A percentile compares a stretch with the other conserved stretches of the same genome.
phyloP scores from a whole-genome alignment of 2,888 invertebrate genomes.

The Agriopis marginaria region DNA sequence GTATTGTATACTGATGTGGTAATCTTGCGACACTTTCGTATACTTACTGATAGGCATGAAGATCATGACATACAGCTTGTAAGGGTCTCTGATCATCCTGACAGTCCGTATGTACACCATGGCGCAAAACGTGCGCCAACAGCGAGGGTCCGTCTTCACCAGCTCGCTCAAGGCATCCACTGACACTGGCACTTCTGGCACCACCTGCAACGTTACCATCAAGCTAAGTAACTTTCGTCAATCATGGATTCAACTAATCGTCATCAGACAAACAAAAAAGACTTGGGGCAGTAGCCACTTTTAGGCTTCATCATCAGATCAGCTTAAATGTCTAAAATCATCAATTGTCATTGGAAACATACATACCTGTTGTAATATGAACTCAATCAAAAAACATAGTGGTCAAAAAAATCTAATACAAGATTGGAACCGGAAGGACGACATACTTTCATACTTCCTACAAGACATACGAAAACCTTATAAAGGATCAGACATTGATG shows the following conservation, averaged over 20 bases:
- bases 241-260: not conserved
- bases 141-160: conserved; percentile 88
- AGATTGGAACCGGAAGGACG: too few species aligned
- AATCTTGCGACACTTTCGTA: not conserved
- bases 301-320: too few species aligned
- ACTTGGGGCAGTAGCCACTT: too few species aligned
- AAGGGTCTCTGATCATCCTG: conserved; percentile 89
- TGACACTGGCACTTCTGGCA: conserved; percentile 80
- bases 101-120: conserved; percentile 89
- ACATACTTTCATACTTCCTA: too few species aligned
- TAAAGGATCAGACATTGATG: not conserved
- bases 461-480: too few species aligned
- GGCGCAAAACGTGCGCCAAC: conserved; percentile 88
- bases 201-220: conserved; percentile 68
- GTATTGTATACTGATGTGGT: not conserved
- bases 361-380: too few species aligned
- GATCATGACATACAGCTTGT: conserved; percentile 91
- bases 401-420: too few species aligned
- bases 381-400: too few species aligned
- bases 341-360: too few species aligned
- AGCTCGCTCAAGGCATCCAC: conserved; percentile 87
- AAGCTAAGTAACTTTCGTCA: not conserved
- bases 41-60: conserved; percentile 88
- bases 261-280: too few species aligned
- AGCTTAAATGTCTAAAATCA: too few species aligned